Evolutionary conservation across 2,888 invertebrate species (phyloP).

Genomic region (Girardia tigrina): DNA sequence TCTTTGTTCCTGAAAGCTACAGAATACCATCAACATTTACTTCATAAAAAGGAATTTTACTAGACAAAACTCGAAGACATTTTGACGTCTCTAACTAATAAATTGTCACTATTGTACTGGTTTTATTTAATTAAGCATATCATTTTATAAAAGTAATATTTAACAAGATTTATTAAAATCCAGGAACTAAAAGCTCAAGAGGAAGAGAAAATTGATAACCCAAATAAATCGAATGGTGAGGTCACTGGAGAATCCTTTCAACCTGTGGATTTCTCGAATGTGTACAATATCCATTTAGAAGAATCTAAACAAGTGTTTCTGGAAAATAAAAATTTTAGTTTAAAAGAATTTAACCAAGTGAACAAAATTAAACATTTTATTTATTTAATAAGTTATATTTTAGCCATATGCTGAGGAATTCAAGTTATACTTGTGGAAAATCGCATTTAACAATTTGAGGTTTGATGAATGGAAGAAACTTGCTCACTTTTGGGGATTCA

Average conservation of each 20-base stretch:
- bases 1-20: no score
- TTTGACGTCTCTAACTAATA: no score
- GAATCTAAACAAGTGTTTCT: not conserved
- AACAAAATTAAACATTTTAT: not conserved
- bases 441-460: constrained; percentile 54
- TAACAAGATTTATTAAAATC: no score
- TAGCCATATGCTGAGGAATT: constrained; percentile 44
- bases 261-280: not conserved
- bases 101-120: no score
- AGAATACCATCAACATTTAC: no score
- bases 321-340: not conserved
- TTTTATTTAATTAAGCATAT: no score
- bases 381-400: not conserved
- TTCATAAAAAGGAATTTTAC: no score
- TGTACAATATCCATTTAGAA: constrained; percentile 19
- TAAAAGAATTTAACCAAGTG: not conserved
- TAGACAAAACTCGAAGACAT: no score
- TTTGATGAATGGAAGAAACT: constrained; percentile 59
- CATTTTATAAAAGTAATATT: no score
- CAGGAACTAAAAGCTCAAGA: not conserved
- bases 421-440: constrained; percentile 48
- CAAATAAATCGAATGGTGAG: not conserved
- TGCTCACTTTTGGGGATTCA: constrained; percentile 60
- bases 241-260: not conserved
- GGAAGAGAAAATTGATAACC: not conserved